Evolutionary conservation across 2,113 vertebrate species (phyloP).

Genomic region (Oryzias woworae): DNA sequence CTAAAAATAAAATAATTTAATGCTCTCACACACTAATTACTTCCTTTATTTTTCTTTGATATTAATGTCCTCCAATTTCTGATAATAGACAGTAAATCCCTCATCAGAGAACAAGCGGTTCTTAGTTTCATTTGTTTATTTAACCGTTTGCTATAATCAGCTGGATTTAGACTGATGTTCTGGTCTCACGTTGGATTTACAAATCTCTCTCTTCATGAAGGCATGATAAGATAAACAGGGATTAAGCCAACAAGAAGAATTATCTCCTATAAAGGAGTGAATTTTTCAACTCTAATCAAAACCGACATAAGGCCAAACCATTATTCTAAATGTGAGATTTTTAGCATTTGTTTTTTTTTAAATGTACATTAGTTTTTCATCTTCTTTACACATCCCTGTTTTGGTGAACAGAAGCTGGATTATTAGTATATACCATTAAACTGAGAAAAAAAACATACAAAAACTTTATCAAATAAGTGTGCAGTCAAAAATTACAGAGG

Average conservation of each 20-base stretch:
- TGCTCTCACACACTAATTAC: too few relatives aligned
- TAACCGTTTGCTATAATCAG: conserved; percentile 22
- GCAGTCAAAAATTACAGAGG: too few relatives aligned
- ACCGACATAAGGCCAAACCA: neutral
- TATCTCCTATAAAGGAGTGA: conserved; percentile 25
- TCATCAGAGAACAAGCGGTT: conserved; percentile 11
- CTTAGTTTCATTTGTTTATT: conserved; percentile 8
- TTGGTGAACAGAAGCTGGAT: too few relatives aligned
- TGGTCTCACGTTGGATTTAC: conserved; percentile 61
- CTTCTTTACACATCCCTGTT: neutral
- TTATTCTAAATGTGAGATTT: neutral
- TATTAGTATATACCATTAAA: too few relatives aligned
- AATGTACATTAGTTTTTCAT: neutral
- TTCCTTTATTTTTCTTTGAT: neutral
- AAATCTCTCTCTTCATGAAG: conserved; percentile 67
- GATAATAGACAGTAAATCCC: neutral
- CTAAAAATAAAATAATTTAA: too few relatives aligned
- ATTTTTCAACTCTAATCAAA: conserved; percentile 9
- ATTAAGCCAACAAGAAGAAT: conserved; percentile 59
- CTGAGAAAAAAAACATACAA: too few relatives aligned
- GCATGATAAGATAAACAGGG: conserved; percentile 66
- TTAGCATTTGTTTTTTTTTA: neutral
- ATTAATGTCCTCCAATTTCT: neutral
- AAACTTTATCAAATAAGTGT: too few relatives aligned
- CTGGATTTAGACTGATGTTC: conserved; percentile 59